Percentiles rank a stretch among this genome's conserved stretches.
Evolutionary conservation across 2,888 invertebrate species (phyloP).

Genomic region (Leptopilina syphax): DNA sequence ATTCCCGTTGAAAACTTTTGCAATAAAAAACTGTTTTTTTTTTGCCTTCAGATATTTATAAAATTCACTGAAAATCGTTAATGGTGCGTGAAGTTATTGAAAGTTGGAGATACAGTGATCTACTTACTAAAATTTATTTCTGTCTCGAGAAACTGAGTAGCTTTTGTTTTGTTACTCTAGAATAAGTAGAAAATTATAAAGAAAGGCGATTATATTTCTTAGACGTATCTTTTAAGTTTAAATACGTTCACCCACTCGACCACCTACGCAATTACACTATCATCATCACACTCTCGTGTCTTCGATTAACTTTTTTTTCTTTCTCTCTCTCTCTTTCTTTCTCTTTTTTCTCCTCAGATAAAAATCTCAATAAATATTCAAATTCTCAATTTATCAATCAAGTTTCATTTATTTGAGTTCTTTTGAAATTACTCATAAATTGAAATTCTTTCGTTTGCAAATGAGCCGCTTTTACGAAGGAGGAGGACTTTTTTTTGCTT

Average conservation of each 20-base stretch:
- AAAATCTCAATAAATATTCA: neutral
- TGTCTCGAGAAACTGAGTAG: neutral
- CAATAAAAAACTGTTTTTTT: too few species aligned
- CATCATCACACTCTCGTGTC: neutral
- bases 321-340: too few species aligned
- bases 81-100: neutral
- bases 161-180: neutral
- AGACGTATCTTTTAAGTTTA: slow-evolving; percentile 13
- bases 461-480: neutral
- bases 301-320: slow-evolving; percentile 11
- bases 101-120: neutral
- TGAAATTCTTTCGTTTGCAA: neutral
- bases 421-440: neutral
- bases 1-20: too few species aligned
- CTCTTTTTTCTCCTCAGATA: neutral
- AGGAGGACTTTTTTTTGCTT: neutral
- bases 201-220: neutral
- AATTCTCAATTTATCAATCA: neutral
- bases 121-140: neutral
- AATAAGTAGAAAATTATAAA: too few species aligned
- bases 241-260: slow-evolving; percentile 24
- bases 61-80: neutral
- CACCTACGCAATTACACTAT: slow-evolving; percentile 13
- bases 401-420: neutral
- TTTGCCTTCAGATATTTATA: too few species aligned